A percentile compares a stretch with the other conserved stretches of the same genome.
Conservation (phyloP, 2,113 vertebrate genomes). For the Papio anubis region DNA sequence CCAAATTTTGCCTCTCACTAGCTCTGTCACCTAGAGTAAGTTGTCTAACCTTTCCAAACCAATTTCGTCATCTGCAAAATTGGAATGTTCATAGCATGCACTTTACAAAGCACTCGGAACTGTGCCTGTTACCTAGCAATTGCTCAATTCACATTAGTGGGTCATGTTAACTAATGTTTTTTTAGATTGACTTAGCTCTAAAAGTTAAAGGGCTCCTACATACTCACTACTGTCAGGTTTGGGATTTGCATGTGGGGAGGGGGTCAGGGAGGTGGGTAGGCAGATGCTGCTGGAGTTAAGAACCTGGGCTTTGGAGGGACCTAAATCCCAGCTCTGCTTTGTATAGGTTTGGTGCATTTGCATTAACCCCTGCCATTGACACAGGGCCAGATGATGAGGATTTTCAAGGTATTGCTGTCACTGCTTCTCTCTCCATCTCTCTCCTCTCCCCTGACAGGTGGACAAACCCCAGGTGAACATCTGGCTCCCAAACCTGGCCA, state of each 20-base stretch:
- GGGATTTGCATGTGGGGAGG: not conserved
- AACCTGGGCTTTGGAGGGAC: not conserved
- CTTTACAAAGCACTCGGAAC: not conserved
- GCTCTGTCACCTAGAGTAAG: not conserved
- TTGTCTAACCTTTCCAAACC: not conserved
- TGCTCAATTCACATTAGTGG: not conserved
- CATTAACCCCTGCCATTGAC: not conserved
- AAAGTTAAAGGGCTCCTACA: not conserved
- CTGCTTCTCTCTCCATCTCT: not conserved
- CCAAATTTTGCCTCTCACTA: not conserved
- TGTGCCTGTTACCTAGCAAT: not conserved
- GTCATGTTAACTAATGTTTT: not conserved
- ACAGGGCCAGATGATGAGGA: not conserved
- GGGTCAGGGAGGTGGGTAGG: not conserved
- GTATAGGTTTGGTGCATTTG: not conserved
- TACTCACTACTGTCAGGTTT: not conserved
- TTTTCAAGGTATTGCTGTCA: not conserved
- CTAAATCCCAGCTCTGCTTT: not conserved
- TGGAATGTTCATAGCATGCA: not conserved
- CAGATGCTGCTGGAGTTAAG: not conserved
- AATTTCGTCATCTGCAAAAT: not conserved
- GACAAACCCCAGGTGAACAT: not conserved
- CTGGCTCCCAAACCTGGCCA: not conserved
- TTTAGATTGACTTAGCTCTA: conserved; percentile 3
- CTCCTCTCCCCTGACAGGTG: accelerated